A percentile compares a stretch with the other conserved stretches of the same genome.
These are phyloP conservation scores for Propithecus deckenii DNA, from an alignment of 2,797 vertebrate species.

Conservation along the genomic window DNA sequence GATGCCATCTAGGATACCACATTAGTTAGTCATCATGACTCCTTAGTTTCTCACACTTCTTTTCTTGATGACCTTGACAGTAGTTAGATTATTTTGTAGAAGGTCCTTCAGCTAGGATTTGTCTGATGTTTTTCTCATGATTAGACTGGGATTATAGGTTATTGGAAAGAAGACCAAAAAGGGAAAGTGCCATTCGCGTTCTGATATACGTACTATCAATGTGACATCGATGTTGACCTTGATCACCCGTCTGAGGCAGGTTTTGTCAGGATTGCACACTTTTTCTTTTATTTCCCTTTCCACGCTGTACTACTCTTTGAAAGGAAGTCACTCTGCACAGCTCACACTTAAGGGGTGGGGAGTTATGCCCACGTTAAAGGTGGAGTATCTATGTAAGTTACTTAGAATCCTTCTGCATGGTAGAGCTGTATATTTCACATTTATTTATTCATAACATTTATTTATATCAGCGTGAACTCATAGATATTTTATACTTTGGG, in stretches of 20 bases:
- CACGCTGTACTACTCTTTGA: too few species aligned
- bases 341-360: neutral
- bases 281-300: too few species aligned
- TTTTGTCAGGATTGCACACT: too few species aligned
- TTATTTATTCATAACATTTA: neutral
- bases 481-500: neutral
- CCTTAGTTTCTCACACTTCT: too few species aligned
- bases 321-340: neutral
- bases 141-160: neutral
- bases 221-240: neutral
- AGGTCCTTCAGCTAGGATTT: neutral
- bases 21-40: too few species aligned
- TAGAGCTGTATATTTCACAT: neutral
- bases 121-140: neutral
- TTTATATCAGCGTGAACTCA: neutral
- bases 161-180: neutral
- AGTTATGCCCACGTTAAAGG: neutral
- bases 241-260: neutral
- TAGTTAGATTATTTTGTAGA: neutral
- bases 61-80: neutral
- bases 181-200: neutral
- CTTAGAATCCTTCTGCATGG: neutral
- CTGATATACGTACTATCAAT: too few species aligned
- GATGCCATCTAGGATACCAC: neutral
- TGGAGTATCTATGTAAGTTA: too few species aligned